These are phyloP conservation scores for Xestia rhomboidea DNA, from an alignment of 2,888 invertebrate species.

Conservation along the genomic window DNA sequence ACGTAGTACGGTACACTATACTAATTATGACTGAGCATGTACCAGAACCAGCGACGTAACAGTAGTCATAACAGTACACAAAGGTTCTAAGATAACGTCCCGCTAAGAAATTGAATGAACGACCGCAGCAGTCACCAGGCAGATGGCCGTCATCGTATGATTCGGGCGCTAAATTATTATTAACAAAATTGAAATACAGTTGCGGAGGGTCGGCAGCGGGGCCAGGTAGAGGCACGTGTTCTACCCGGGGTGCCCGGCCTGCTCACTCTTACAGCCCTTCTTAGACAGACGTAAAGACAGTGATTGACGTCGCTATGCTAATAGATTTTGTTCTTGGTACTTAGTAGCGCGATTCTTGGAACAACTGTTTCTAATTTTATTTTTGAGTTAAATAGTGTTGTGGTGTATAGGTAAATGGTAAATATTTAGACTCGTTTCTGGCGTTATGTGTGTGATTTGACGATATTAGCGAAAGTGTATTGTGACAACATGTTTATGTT, in stretches of 20 bases:
- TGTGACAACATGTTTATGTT: slow-evolving; percentile 14
- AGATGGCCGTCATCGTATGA: slow-evolving; percentile 18
- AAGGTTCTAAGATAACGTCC: slow-evolving; percentile 40
- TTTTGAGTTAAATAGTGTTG: neutral
- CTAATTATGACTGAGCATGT: neutral
- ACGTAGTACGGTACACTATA: neutral
- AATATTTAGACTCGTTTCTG: neutral
- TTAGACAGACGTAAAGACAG: neutral
- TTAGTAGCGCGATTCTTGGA: slow-evolving; percentile 1
- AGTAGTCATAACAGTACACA: slow-evolving; percentile 11
- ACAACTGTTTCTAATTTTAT: neutral
- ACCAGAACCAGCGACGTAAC: slow-evolving; percentile 13
- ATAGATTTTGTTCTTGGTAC: neutral
- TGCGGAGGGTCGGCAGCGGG: neutral
- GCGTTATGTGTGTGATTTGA: neutral
- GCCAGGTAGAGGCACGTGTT: slow-evolving; percentile 47
- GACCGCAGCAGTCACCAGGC: slow-evolving; percentile 8
- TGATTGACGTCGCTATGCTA: slow-evolving; percentile 28
- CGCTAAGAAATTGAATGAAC: slow-evolving; percentile 37
- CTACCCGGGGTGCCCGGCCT: slow-evolving; percentile 4
- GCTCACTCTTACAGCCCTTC: neutral
- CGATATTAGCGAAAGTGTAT: neutral
- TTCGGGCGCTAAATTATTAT: slow-evolving; percentile 35
- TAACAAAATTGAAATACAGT: slow-evolving; percentile 14
- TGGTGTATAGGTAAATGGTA: neutral